These are phyloP conservation scores for Exocentrus adspersus DNA, from an alignment of 2,888 invertebrate genomes.

Conservation along the genomic window DNA sequence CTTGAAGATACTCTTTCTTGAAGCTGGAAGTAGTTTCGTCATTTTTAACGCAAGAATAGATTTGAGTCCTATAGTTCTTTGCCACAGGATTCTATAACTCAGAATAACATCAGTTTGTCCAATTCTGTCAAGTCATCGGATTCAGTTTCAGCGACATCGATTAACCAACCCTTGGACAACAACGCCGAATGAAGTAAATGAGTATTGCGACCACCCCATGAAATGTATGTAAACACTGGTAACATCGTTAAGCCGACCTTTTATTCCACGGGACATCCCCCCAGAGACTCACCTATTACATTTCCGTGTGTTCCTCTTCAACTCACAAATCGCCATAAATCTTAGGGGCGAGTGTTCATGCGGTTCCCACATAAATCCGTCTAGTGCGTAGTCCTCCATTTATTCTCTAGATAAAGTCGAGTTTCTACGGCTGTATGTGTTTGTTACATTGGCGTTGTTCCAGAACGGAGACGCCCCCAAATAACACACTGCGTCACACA, in stretches of 20 bases:
- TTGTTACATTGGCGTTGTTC: background rate
- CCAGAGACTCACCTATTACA: slow-evolving; percentile 29
- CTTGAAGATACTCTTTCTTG: no score
- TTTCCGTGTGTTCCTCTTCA: slow-evolving; percentile 20
- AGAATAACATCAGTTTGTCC: no score
- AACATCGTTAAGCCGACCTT: slow-evolving; percentile 3
- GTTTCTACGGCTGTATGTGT: slow-evolving; percentile 7
- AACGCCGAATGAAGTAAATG: background rate
- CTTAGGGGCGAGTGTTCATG: slow-evolving; percentile 38
- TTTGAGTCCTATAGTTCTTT: no score
- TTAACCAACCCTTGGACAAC: no score
- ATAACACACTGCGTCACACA: no score
- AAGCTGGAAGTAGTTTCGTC: no score
- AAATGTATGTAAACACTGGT: background rate
- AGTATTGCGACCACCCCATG: background rate
- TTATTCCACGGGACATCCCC: slow-evolving; percentile 20
- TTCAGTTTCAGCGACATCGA: no score
- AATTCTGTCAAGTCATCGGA: no score
- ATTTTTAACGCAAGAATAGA: no score
- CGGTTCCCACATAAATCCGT: slow-evolving; percentile 52
- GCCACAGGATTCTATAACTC: no score
- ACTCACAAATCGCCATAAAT: slow-evolving; percentile 40
- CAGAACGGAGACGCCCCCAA: no score
- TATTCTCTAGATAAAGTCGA: slow-evolving; percentile 35
- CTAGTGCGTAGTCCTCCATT: slow-evolving; percentile 45